Evolutionary conservation across 2,888 invertebrate genomes (phyloP), one percentile per base, ranked within the genome.

Genomic region (Hirtodrosophila histrioides): DNA sequence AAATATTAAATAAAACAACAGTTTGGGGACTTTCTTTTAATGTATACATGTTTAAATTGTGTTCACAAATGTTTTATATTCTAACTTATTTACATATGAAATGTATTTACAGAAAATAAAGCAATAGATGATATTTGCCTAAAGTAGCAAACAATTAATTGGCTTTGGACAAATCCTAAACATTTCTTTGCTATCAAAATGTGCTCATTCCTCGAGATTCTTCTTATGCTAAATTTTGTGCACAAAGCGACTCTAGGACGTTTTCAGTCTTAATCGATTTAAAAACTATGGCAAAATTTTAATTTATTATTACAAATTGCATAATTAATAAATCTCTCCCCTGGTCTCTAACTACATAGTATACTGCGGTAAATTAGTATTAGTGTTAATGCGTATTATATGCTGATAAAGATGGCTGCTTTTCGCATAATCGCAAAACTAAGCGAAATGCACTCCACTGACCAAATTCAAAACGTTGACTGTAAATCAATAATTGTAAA

Each of bases 181-280:
- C 65, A 62, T 63, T 41, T 56, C 48, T 29, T 58, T 68, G 49
- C 44, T 60, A 48, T 55, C 40, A 60, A 56, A 17, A 60, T 74
- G 69, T 60, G 75, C 65, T 48, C 60, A 50, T 33, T 44, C 55
- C 12, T 36, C 37, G 10, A n/a, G 33, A 46, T 62, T 61, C 54
- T 66, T 61, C 74, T 60, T 71, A 75, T 60, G 53, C 54, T 54
- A 55, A 40, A 67, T 61, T 66, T 75, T 78, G 76, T 75, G 78
- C 80, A 66, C 78, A 78, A 69, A 68, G 75, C 56, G 69, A 79
- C 75, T 89, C 86, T 89, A 91, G 90, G 91, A 91, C 90, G 89
- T 90, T 84, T 88, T 91, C 91, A 91, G 91, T 91, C 91, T 91
- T 91, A 87, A 90, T 84, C 89, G 86, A 89, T 89, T 89, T 86